Percentiles rank a stretch among this genome's conserved stretches.
Conservation (phyloP, 2,113 vertebrate species). For the Psilopogon haemacephalus region DNA sequence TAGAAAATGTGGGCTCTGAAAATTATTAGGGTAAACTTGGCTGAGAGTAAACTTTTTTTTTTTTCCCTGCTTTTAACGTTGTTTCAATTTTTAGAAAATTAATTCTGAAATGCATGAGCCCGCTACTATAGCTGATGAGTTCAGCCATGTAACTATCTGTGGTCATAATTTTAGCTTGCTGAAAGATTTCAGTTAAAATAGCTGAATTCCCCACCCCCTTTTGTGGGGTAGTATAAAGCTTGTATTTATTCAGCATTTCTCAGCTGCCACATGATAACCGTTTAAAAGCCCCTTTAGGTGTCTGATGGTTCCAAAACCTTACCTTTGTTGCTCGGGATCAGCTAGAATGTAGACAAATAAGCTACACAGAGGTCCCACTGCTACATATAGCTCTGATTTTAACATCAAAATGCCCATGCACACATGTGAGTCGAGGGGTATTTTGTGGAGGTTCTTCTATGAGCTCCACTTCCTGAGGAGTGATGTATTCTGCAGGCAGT, state of each 20-base stretch:
- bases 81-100: background rate
- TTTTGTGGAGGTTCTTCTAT: background rate
- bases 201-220: background rate
- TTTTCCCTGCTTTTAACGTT: background rate
- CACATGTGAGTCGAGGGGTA: background rate
- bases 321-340: background rate
- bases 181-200: background rate
- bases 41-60: background rate
- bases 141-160: background rate
- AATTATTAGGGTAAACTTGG: background rate
- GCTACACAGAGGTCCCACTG: rapidly evolving
- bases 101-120: background rate
- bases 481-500: background rate
- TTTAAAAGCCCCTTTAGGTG: background rate
- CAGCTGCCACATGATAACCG: background rate
- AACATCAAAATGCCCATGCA: background rate
- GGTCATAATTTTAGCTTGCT: background rate
- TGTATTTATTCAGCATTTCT: background rate
- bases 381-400: background rate
- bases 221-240: background rate
- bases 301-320: background rate
- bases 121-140: background rate
- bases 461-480: background rate
- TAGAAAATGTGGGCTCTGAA: background rate
- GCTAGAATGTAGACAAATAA: background rate